Percentiles rank a stretch among this genome's conserved stretches.
These are phyloP conservation scores for Rhizomys pruinosus DNA, from an alignment of 2,113 vertebrate species.

Conservation along the genomic window DNA sequence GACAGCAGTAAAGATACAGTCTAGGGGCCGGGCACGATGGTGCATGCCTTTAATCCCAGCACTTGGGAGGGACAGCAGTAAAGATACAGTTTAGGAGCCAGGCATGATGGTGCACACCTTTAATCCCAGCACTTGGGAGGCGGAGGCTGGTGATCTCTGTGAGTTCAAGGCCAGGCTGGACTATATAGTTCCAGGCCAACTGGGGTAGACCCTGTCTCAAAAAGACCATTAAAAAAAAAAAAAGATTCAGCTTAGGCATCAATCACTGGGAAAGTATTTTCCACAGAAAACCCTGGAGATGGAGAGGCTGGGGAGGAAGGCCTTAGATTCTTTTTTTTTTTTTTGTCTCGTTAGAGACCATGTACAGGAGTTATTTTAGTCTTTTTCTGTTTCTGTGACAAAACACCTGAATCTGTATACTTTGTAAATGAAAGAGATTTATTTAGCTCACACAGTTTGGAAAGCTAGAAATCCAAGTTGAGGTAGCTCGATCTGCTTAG, in stretches of 20 bases:
- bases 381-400: neutral
- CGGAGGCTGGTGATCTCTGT: no score
- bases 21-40: no score
- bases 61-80: no score
- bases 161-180: no score
- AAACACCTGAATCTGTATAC: neutral
- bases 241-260: neutral
- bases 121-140: no score
- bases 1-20: no score
- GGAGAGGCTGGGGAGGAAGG: neutral
- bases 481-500: neutral
- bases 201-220: no score
- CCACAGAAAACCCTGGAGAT: neutral
- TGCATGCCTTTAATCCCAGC: no score
- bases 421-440: neutral
- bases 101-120: no score
- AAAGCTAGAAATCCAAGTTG: neutral
- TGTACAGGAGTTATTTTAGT: neutral
- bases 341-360: neutral
- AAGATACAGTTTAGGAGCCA: no score
- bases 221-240: no score
- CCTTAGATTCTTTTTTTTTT: neutral
- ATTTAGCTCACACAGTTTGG: neutral
- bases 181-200: no score
- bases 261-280: neutral